Conservation (phyloP, 1,140 invertebrate genomes). For the Drosophila tani region DNA sequence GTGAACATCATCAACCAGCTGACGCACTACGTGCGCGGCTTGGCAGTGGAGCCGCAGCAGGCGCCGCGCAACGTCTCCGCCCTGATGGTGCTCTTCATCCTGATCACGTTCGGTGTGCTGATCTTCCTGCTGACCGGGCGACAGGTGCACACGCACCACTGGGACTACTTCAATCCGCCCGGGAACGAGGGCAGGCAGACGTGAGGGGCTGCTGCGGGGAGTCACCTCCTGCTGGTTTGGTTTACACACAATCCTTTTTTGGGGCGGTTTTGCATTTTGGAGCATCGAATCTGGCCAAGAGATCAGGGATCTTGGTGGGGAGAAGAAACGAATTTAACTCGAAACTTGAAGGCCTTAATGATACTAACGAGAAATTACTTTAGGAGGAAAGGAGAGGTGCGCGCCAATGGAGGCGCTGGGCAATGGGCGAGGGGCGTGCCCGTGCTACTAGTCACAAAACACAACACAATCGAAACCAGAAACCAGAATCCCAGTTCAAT, state of each 20-base stretch:
- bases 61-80: conserved; percentile 88
- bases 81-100: conserved; percentile 90
- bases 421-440: conserved; percentile 33
- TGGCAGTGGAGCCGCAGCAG: conserved; percentile 71
- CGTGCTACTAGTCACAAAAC: conserved; percentile 64
- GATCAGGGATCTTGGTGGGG: conserved; percentile 21
- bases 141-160: conserved; percentile 91
- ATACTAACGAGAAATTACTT: conserved; percentile 72
- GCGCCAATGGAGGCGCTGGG: conserved; percentile 30
- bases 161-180: conserved; percentile 94
- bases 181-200: conserved; percentile 84
- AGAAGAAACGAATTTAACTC: conserved; percentile 75
- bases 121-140: conserved; percentile 86
- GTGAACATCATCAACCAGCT: conserved; percentile 88
- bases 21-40: conserved; percentile 87
- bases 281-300: conserved; percentile 50
- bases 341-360: conserved; percentile 81
- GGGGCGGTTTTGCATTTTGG: conserved; percentile 75
- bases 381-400: conserved; percentile 44
- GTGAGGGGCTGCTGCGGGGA: conserved; percentile 45
- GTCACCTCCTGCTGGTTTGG: conserved; percentile 19
- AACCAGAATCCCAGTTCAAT: conserved; percentile 65
- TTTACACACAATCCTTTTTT: conserved; percentile 39
- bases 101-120: conserved; percentile 89
- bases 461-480: conserved; percentile 52